A percentile compares a stretch with the other conserved stretches of the same genome.
Evolutionary conservation across 2,888 invertebrate species (phyloP).

Genomic region (Andrena camellia): DNA sequence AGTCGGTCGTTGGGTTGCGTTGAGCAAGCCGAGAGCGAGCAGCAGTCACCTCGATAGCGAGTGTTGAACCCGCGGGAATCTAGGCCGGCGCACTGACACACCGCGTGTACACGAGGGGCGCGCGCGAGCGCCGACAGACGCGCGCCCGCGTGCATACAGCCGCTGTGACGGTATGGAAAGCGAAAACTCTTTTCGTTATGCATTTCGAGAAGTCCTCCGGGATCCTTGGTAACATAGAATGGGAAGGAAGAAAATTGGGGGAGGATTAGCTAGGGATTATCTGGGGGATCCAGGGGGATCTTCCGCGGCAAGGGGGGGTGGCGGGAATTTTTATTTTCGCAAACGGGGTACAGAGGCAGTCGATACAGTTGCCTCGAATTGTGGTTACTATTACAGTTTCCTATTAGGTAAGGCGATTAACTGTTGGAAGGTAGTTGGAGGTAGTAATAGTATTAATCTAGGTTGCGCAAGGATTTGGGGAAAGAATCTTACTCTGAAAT

Average conservation of each 20-base stretch:
- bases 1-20: conserved; percentile 77
- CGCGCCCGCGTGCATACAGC: conserved; percentile 45
- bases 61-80: conserved; percentile 84
- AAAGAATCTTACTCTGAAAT: too few species aligned
- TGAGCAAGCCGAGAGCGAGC: conserved; percentile 76
- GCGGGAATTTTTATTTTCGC: background rate
- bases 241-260: background rate
- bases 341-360: background rate
- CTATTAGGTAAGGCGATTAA: background rate
- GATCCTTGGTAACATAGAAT: background rate
- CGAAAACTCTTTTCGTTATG: conserved; percentile 44
- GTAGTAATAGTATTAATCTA: too few species aligned
- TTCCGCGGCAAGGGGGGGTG: background rate
- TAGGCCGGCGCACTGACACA: conserved; percentile 87
- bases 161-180: conserved; percentile 45
- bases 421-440: too few species aligned
- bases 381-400: background rate
- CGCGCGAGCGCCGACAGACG: conserved; percentile 65
- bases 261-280: background rate
- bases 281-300: background rate
- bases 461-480: too few species aligned
- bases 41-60: conserved; percentile 85
- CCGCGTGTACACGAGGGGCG: conserved; percentile 78
- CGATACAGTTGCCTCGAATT: background rate
- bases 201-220: conserved; percentile 9